phyloP scores from a whole-genome alignment of 1,140 invertebrate genomes.

The Heliconius himera region DNA sequence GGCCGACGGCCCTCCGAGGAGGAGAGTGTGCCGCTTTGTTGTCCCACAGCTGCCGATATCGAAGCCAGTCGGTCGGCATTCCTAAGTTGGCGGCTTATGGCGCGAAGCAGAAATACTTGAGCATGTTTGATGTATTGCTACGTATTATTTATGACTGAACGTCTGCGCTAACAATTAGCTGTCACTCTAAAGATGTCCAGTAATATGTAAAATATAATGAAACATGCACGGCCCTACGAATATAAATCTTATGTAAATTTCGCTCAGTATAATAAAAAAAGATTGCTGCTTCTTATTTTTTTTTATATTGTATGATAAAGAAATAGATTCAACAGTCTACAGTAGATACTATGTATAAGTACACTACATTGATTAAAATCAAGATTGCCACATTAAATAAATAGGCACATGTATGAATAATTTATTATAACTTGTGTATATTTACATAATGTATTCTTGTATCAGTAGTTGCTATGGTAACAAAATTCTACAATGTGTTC shows the following conservation, averaged over 20 bases:
- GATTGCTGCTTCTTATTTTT: neutral
- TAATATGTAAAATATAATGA: conserved; percentile 13
- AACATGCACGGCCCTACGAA: conserved; percentile 3
- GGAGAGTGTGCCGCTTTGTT: conserved; percentile 52
- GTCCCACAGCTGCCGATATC: conserved; percentile 59
- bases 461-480: conserved; percentile 4
- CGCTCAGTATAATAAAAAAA: conserved; percentile 1
- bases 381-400: conserved; percentile 9
- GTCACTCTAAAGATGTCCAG: conserved; percentile 13
- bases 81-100: conserved; percentile 68
- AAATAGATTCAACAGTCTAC: neutral
- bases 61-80: conserved; percentile 73
- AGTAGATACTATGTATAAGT: neutral
- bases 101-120: conserved; percentile 73
- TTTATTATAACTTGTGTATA: neutral
- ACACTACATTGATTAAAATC: conserved; percentile 4
- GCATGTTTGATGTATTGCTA: conserved; percentile 69
- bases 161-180: conserved; percentile 53
- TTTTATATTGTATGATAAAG: neutral
- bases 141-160: conserved; percentile 64
- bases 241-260: conserved; percentile 8
- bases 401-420: neutral
- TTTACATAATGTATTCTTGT: conserved; percentile 2
- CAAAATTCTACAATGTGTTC: neutral
- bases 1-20: conserved; percentile 46